Evolutionary conservation across 2,113 vertebrate species (phyloP), one percentile per base, ranked within the genome.

Genomic region (Lagopus muta): DNA sequence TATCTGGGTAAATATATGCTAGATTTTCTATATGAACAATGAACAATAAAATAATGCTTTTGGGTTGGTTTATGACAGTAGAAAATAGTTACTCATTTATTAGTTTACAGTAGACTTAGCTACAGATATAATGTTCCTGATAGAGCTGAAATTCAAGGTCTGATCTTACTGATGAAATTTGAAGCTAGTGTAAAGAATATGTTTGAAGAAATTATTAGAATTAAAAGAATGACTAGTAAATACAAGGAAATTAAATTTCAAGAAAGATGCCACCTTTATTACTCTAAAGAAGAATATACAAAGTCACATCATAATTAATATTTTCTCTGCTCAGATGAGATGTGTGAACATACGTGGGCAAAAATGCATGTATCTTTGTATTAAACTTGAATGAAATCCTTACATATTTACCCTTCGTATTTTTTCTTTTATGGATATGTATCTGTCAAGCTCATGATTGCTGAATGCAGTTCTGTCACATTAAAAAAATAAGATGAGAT

Each of bases 381-480:
- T 88, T 94, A 93, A 93, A 89, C 73, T 75, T 64, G 38, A 40
- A 69, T 80, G 32, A 84, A 86, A 93, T 82, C 34, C 75, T 94
- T 96, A 54, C 69, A 86, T 82, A 73, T 74, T 66, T 94, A 64
- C 43, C 22, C 62, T 93, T 58, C 65, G 36, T 82, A 79, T 75
- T 83, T 96, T 90, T 96, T 69, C 42, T 32, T 88, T 86, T 93
- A 67, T 47, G 78, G 86, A 95, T 92, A 76, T 75, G 69, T 97
- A 96, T 94, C 96, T 97, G 95, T 96, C 97, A 97, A 89, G 92
- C 92, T 95, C 93, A 88, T 96, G 93, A 97, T 94, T 96, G 97
- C 90, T 94, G 97, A 97, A 97, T 95, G 97, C 97, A 96, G 96
- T 95, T 98, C 97, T 98, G 96, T 97, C 97, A 97, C 96, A 97